Base-by-base conservation (phyloP, 2,888 invertebrate genomes). In the Pseudococcus viburni region DNA sequence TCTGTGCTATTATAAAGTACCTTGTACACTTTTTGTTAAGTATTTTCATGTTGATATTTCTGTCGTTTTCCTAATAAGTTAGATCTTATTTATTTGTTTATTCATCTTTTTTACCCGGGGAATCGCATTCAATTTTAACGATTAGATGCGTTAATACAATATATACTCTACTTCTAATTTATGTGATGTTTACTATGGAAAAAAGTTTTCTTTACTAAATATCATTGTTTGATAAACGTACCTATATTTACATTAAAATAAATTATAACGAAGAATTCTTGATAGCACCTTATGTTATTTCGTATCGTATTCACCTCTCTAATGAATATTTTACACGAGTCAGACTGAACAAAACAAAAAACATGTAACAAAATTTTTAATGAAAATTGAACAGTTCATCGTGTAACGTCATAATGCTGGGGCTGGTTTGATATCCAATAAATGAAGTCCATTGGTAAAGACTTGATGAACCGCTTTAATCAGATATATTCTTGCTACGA, bases 401-500 rank as follows among this genome's bases (percentile, higher is more conserved):
- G 0, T 8, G 33, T 19, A 0, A 33, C 33, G 33, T 88, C 42
- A 88, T 19, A 88, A 17, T 8, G 80, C 88, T 17, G 88, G 88
- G 15, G 39, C 39, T 11, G 83, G 51, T 59, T 88, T 11, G 12
- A 88, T 80, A 51, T 19, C 46, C n/a, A 88, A 55, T 51, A 88
- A 83, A 22, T 51, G 42, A 4, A 88, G 77, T 19, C 55, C 88
- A 19, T 77, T 46, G 17, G 22, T 26, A 11, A 88, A 80, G 0
- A 88, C 80, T 59, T 80, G 73, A 42, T 83, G 88, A 39, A 88
- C 42, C 17, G 59, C 46, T 83, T 88, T 88, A 17, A 88, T 83
- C 59, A 88, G 80, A 85, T 95, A 94, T 77, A 96, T 93, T 90
- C 96, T 93, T 19, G 95, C 95, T 91, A 94, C 94, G 91, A 96